Conservation (phyloP, 2,113 vertebrate genomes). For the Hystrix brachyura region DNA sequence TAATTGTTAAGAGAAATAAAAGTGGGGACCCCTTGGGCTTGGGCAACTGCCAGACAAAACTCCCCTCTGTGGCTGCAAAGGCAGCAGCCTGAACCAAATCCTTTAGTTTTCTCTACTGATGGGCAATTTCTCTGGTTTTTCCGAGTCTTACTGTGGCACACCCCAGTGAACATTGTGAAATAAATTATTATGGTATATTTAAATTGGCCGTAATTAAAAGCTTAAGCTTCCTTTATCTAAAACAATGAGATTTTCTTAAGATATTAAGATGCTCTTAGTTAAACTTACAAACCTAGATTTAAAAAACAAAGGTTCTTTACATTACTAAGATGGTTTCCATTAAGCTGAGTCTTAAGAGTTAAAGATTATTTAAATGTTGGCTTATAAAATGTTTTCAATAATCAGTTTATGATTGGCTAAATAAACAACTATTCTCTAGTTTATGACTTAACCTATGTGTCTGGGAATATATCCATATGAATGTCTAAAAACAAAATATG, state of each 20-base stretch:
- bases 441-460: not conserved
- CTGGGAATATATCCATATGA: not conserved
- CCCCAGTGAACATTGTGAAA: not conserved
- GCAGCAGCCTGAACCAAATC: not conserved
- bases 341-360: not conserved
- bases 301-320: not conserved
- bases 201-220: not conserved
- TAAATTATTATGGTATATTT: not conserved
- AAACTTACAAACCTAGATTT: not conserved
- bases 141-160: not conserved
- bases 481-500: not conserved
- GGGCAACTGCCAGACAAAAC: too few relatives aligned
- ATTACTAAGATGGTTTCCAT: not conserved
- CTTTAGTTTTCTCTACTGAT: not conserved
- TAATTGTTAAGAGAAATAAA: too few relatives aligned
- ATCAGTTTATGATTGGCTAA: not conserved
- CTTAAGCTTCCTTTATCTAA: not conserved
- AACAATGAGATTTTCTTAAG: not conserved
- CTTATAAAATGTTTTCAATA: not conserved
- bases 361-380: not conserved
- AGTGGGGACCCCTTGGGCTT: too few relatives aligned
- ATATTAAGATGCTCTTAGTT: not conserved
- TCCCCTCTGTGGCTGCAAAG: too few relatives aligned
- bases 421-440: not conserved
- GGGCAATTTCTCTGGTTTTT: not conserved